Evolutionary conservation across 2,797 vertebrate genomes (phyloP).

Genomic region (Pangasius krempfi): DNA sequence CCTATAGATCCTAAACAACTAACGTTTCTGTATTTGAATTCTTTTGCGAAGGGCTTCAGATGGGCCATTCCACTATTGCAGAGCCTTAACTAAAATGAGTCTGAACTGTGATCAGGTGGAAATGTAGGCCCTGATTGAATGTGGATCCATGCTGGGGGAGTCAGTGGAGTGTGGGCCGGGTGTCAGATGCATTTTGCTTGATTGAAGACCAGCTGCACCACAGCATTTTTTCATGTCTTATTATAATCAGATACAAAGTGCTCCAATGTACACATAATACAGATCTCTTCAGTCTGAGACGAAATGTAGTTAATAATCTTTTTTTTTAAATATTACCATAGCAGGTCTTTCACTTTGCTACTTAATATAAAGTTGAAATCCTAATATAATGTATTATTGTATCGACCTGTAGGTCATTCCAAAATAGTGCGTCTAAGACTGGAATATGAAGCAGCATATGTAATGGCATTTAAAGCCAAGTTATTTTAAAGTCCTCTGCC

Average conservation of each 20-base stretch:
- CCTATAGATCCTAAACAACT: no score
- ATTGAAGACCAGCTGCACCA: neutral
- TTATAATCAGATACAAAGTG: neutral
- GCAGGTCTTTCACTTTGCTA: neutral
- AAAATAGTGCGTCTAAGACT: neutral
- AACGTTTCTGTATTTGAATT: neutral
- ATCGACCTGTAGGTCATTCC: neutral
- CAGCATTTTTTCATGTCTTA: neutral
- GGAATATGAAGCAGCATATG: neutral
- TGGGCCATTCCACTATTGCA: neutral
- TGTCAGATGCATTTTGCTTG: neutral
- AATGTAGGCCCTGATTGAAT: neutral
- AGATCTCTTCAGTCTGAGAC: neutral
- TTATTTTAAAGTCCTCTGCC: slow-evolving; percentile 33
- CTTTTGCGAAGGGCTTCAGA: neutral
- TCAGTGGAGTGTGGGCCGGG: neutral
- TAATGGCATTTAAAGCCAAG: slow-evolving; percentile 34
- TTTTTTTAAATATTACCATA: neutral
- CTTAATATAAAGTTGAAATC: neutral
- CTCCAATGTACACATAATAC: no score
- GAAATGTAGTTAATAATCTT: neutral
- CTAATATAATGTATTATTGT: neutral
- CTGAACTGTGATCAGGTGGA: neutral
- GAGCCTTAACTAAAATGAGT: neutral
- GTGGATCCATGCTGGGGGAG: neutral